Conservation (phyloP, 2,888 invertebrate genomes). For the Deroplatys truncata region DNA sequence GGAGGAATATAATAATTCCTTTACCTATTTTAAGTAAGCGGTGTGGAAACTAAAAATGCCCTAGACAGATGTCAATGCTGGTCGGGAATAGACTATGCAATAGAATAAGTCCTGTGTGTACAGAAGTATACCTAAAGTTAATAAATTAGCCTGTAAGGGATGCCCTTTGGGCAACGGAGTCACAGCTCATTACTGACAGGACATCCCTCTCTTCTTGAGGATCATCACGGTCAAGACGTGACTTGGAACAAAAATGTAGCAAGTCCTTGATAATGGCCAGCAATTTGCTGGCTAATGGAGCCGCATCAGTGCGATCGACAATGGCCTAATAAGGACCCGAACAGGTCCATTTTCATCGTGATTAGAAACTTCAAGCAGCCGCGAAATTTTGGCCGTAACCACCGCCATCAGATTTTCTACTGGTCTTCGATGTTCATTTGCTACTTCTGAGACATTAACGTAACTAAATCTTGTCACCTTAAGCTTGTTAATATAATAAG, state of each 20-base stretch:
- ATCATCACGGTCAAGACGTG: neutral
- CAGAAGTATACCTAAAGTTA: neutral
- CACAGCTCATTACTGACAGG: neutral
- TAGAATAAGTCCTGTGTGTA: neutral
- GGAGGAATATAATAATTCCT: too few relatives aligned
- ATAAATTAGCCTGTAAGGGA: neutral
- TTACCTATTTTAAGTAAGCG: too few relatives aligned
- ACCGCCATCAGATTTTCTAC: too few relatives aligned
- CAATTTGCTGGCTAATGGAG: neutral
- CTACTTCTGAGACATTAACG: too few relatives aligned
- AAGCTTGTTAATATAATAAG: too few relatives aligned
- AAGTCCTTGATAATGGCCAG: neutral
- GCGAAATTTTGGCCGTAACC: too few relatives aligned
- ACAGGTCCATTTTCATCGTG: neutral
- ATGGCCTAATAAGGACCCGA: neutral
- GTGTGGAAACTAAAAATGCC: too few relatives aligned
- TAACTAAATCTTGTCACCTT: too few relatives aligned
- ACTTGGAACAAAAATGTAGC: neutral
- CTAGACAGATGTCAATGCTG: too few relatives aligned
- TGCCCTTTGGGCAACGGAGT: neutral
- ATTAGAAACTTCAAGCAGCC: neutral
- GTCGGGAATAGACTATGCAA: too few relatives aligned
- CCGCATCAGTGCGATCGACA: neutral
- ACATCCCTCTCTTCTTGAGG: neutral
- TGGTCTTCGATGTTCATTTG: too few relatives aligned